Evolutionary conservation across 2,797 vertebrate species (phyloP), one percentile per base, ranked within the genome.

Genomic region (Lepilemur septentrionalis): DNA sequence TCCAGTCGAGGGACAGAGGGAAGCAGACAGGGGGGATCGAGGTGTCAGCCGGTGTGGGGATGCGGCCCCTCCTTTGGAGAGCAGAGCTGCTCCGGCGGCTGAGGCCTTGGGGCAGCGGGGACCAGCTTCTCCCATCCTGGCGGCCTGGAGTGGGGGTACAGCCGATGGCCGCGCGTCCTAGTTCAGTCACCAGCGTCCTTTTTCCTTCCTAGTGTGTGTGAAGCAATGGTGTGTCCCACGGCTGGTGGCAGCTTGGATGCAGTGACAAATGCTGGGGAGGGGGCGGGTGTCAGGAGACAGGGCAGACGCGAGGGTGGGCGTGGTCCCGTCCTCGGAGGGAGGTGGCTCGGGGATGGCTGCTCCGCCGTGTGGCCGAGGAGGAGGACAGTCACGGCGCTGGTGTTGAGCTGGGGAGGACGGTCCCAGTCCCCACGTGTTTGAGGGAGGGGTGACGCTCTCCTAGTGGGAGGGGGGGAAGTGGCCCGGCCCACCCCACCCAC

Each of bases 381-480:
- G 22, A 30, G 23, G 30, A 30, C 46, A 13, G 65, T 55, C 35
- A 4, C 1, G 61, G 35, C 61, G 11, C 2, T 5, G 2, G 17
- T 50, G 48, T 5, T 17, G 83, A n/a, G 38, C 22, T 20, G 30
- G 11, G 52, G 63, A 25, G 57, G 59, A 25, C 50, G 76, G 25
- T 13, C 69, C 83, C 8, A 1, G 22, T 38, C 30, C 35, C 46
- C 9, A 9, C 0, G 11, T 17, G 32, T 59, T 48, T 30, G 50
- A 59, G 18, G 55, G 48, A 9, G 4, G 46, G 9, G 22, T 6
- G 83, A 41, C 0, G 17, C 15, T 28, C 57, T 41, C 14, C 4
- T 17, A 25, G 9, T 1, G 0, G 50, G 25, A 13, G 6, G 32
- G 28, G 38, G n/a, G n/a, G 50, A 0, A 2, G 55, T 23, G 23